Evolutionary conservation across 2,113 vertebrate genomes (phyloP), one percentile per base, ranked within the genome.

Genomic region (Octodon degus): DNA sequence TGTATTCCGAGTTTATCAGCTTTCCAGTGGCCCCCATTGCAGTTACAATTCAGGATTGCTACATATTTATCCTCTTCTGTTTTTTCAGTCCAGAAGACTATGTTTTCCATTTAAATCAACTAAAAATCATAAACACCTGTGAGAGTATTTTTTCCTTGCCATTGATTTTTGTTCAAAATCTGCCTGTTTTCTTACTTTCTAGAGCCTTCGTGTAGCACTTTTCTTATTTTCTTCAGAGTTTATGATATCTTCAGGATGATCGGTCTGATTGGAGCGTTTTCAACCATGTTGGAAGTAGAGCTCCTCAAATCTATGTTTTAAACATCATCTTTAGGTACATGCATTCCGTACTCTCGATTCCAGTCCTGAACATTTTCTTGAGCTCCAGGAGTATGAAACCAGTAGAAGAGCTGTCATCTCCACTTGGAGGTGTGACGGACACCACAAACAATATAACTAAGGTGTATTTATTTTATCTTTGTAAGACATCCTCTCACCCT

Each of bases 121-220:
- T 58, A 89, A 50, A 85, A 87, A n/a, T 17, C 65, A 83, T 82
- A 92, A 95, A 87, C 34, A 62, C 24, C n/a, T 79, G 24, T 86
- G 47, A 91, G 27, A 63, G 58, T 65, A 58, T 93, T 17, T 86
- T 94, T 96, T 93, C 70, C 63, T 67, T 93, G 30, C 24, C 86
- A 76, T 89, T 20, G 80, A 37, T 93, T 86, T 62, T 14, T 93
- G 58, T 95, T 32, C 27, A 70, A 65, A 90, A 88, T 67, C 85
- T 90, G 53, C 24, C 43, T 84, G 25, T 63, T 94, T 83, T 65
- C 92, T 74, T 94, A 63, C 72, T 91, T 96, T 91, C 53, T 84
- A 80, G 93, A 91, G 55, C 34, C 30, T 85, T 93, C 37, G 25
- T 55, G 25, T 62, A 58, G 86, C 67, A 53, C 50, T 90, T 95